phyloP scores from a whole-genome alignment of 2,797 vertebrate genomes.

The Danionella dracula region DNA sequence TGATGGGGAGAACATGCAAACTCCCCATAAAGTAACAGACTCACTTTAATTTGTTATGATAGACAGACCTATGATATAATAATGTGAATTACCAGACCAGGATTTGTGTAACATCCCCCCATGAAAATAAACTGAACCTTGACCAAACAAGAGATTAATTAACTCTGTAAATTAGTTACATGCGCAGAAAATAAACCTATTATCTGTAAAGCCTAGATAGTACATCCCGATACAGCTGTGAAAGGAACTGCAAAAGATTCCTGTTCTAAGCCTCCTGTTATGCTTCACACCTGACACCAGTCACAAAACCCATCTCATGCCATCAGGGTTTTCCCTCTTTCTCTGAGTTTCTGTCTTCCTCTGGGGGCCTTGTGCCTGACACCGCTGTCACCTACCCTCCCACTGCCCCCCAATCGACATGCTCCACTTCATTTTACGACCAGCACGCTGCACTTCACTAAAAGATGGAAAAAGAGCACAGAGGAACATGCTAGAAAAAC shows the following conservation, averaged over 20 bases:
- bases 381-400: constrained; percentile 51
- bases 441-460: constrained; percentile 56
- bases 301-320: constrained; percentile 35
- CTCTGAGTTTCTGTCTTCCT: constrained; percentile 45
- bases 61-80: too few relatives aligned
- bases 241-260: background rate
- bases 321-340: constrained; percentile 28
- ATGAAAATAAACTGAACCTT: too few relatives aligned
- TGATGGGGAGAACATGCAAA: too few relatives aligned
- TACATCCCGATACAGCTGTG: too few relatives aligned
- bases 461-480: constrained; percentile 33
- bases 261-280: constrained; percentile 15
- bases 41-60: too few relatives aligned
- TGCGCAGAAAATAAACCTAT: too few relatives aligned
- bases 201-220: too few relatives aligned
- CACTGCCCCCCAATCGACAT: constrained; percentile 53
- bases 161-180: too few relatives aligned
- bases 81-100: too few relatives aligned
- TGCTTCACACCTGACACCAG: constrained; percentile 33
- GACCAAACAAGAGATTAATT: too few relatives aligned
- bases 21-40: too few relatives aligned
- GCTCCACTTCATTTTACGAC: constrained; percentile 70
- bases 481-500: constrained; percentile 30
- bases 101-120: too few relatives aligned
- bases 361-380: constrained; percentile 58